Base-by-base conservation (phyloP, 2,113 vertebrate genomes). In the Cnemophilus loriae region DNA sequence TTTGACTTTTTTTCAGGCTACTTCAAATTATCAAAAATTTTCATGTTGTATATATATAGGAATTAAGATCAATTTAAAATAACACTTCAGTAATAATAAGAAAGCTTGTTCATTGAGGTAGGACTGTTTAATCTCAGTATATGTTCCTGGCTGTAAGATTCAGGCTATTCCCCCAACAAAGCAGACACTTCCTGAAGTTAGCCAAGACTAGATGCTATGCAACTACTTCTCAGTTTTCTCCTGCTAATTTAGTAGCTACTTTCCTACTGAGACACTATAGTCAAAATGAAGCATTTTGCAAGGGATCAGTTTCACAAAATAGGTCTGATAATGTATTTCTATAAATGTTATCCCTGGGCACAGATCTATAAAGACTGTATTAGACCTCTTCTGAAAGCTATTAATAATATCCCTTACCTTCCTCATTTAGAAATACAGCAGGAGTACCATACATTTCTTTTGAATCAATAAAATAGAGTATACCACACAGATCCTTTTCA, bases 401-500 rank as follows among this genome's bases (percentile, higher is more conserved):
- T 76, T 52, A 71, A 39, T 52, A 70, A 65, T 24, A 68, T 16
- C 74, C 93, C 98, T 98, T 97, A 99, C 99, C 99, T 98, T 98
- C 97, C 76, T 98, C 91, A 42, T 97, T 98, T n/a, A 99, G 98
- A 96, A 99, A 98, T 35, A 99, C 79, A 93, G 99, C 97, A 69
- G 99, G 97, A 16, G 98, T 98, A 81, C 96, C 96, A 19, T 98
- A 99, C 85, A 91, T 96, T 78, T 97, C 98, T 63, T 97, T 96
- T 7, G 87, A 75, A 92, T 98, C 97, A 52, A 99, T 95, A 77
- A 99, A 99, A 96, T 99, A 99, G 81, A 99, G 94, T 94, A 99
- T 98, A 46, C 98, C 98, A 84, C 99, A 99, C 79, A 98, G 95
- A 42, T 83, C 95, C 78, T 94, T 73, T 73, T 97, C 96, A 97